Evolutionary conservation across 2,888 invertebrate species (phyloP).

Genomic region (Eupithecia exiguata): DNA sequence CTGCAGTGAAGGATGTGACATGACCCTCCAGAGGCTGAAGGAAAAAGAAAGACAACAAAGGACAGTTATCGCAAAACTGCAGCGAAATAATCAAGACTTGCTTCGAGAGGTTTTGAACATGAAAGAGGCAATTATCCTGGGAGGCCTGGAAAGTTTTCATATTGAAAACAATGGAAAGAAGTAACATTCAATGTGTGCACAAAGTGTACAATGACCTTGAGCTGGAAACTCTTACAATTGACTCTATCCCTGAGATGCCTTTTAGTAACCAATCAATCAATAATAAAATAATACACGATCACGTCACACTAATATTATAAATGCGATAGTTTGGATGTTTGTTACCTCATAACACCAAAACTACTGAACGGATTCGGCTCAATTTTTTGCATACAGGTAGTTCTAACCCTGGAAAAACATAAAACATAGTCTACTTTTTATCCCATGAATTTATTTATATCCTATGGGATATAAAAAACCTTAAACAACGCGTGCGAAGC

Average conservation of each 20-base stretch:
- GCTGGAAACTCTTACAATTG: background rate
- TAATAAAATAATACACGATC: background rate
- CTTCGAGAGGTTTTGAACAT: conserved; percentile 56
- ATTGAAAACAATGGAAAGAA: conserved; percentile 38
- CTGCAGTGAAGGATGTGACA: conserved; percentile 65
- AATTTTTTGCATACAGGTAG: no score
- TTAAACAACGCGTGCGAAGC: no score
- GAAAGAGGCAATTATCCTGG: conserved; percentile 47
- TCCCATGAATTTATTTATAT: no score
- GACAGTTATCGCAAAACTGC: conserved; percentile 63
- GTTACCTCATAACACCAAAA: no score
- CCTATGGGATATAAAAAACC: no score
- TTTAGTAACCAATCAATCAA: background rate
- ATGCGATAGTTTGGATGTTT: no score
- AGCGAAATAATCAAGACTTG: conserved; percentile 64
- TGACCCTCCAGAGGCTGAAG: conserved; percentile 58
- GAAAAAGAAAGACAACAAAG: conserved; percentile 64
- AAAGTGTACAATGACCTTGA: background rate
- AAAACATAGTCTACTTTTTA: no score
- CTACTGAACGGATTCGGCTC: no score
- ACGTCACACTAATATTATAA: no score
- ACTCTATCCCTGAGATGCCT: background rate
- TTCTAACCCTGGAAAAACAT: no score
- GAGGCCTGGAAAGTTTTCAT: conserved; percentile 49
- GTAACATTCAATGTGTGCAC: background rate